Evolutionary conservation across 2,888 invertebrate genomes (phyloP), one percentile per base, ranked within the genome.

Genomic region (Ecdyonurus torrentis): DNA sequence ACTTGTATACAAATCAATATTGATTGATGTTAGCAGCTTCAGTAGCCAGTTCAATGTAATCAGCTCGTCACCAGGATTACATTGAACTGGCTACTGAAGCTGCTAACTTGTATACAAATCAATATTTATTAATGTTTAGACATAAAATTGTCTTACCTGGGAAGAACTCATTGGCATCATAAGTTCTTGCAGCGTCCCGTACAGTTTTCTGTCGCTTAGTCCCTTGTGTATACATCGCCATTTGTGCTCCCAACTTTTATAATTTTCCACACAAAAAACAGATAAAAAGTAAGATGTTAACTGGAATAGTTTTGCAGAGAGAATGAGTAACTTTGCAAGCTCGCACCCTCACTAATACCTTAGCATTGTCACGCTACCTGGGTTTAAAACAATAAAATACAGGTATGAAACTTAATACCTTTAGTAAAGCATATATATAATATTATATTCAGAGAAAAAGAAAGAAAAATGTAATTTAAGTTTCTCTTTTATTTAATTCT

Each of bases 131-230:
- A n/a, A n/a, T n/a, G n/a, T n/a, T n/a, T n/a, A n/a, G n/a, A n/a
- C n/a, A n/a, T n/a, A n/a, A n/a, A 25, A n/a, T 20, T 1, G n/a
- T 55, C 63, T 65, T 61, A 71, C 71, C 69, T 60, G 69, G 67
- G 61, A 71, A 70, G 62, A 67, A 69, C 53, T 71, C 71, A 61
- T 66, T 68, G 25, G 63, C 60, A 37, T 70, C 70, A 1, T 63
- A 53, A 22, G 59, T 63, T 53, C 64, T 64, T 37, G 64, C 63
- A 20, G 58, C 64, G n/a, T 65, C 65, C 20, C 64, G 61, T 18
- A 65, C 62, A 3, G 67, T 67, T 62, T 70, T 70, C 65, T 70
- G 71, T 20, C 70, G 61, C 66, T 71, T 71, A 62, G 64, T 67
- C 59, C 65, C 66, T 15, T 63, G 63, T 2, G 55, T 20, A 22